phyloP scores from a whole-genome alignment of 2,888 invertebrate species.

The Tinea pellionella region DNA sequence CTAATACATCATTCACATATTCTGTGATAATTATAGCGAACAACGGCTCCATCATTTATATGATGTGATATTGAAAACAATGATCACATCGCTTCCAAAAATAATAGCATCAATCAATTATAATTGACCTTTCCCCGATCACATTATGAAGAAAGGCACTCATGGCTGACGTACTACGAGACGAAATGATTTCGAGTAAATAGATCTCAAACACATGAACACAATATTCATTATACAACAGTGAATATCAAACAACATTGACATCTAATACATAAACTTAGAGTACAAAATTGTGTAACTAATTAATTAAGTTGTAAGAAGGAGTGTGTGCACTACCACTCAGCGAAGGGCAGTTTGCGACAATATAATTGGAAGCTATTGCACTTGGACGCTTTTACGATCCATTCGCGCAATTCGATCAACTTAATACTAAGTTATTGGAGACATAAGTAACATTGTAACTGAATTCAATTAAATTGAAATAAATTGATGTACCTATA shows the following conservation, averaged over 20 bases:
- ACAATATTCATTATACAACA: background rate
- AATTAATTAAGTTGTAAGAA: background rate
- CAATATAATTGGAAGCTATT: conserved; percentile 12
- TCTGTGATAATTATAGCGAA: background rate
- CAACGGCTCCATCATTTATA: background rate
- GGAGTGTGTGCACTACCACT: background rate
- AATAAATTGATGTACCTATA: background rate
- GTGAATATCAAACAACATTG: background rate
- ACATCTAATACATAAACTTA: background rate
- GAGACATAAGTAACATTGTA: background rate
- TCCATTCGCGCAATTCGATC: conserved; percentile 10
- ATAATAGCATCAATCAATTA: background rate
- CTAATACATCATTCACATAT: background rate
- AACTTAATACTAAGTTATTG: conserved; percentile 11
- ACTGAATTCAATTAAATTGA: background rate
- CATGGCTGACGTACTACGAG: background rate
- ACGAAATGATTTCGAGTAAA: background rate
- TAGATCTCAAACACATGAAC: background rate
- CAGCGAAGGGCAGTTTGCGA: conserved; percentile 7
- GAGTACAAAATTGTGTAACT: background rate
- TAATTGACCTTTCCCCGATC: background rate
- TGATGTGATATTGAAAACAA: background rate
- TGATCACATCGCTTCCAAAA: background rate
- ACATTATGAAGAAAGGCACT: conserved; percentile 8
- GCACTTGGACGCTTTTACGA: conserved; percentile 12